These are phyloP conservation scores for Rhingia rostrata DNA, from an alignment of 2,888 invertebrate genomes.

Conservation along the genomic window DNA sequence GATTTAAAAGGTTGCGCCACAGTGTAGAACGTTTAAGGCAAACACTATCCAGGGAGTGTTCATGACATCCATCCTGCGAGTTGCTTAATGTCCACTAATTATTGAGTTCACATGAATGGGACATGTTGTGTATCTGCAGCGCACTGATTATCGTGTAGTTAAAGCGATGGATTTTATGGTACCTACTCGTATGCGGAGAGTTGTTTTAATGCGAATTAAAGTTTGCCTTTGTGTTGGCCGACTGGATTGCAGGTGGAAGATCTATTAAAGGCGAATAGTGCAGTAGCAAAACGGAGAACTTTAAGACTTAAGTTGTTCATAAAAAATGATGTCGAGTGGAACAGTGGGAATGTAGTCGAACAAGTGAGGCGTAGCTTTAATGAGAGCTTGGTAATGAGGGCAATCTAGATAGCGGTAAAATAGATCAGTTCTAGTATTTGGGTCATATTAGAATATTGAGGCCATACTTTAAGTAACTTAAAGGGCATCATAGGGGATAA, in stretches of 20 bases:
- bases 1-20: conserved; percentile 31
- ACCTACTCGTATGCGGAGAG: conserved; percentile 4
- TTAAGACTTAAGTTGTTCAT: no score
- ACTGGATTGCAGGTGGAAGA: neutral
- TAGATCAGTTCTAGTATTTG: no score
- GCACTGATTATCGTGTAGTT: conserved; percentile 26
- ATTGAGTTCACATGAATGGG: conserved; percentile 60
- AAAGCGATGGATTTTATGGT: conserved; percentile 22
- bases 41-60: conserved; percentile 31
- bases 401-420: no score
- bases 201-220: conserved; percentile 26
- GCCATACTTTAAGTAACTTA: no score
- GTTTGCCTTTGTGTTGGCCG: conserved; percentile 18
- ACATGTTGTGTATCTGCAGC: conserved; percentile 44
- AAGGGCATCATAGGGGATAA: no score
- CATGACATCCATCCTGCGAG: conserved; percentile 54
- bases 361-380: no score
- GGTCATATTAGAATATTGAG: no score
- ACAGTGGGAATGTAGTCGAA: no score
- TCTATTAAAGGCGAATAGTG: neutral
- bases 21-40: conserved; percentile 22
- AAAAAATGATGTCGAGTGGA: no score
- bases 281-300: neutral
- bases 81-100: conserved; percentile 63
- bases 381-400: no score